Base-by-base conservation (phyloP, 2,797 vertebrate species). In the Poeciliopsis infans region DNA sequence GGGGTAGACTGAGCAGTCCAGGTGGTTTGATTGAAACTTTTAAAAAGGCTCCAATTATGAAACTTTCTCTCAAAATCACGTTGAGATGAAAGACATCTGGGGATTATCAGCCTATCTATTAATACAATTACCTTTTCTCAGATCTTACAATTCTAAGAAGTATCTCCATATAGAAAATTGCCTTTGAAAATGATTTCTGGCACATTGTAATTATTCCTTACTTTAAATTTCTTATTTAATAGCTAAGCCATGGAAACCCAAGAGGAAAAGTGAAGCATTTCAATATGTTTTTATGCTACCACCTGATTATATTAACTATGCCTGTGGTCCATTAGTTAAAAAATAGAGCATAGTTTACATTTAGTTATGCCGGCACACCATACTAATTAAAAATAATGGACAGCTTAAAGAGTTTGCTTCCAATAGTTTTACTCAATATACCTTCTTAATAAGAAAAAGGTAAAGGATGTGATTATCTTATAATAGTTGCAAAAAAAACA, bases 11-110 rank as follows among this genome's bases (percentile, higher is more conserved):
- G 47, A 51, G 6, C 15, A 39, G 33, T 12, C 31, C 31, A 25
- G 71, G 71, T 20, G n/a, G 45, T 13, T 51, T 39, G 72, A 73
- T 25, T 49, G 28, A 43, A 73, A 73, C 47, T 51, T 51, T 73
- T 36, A 51, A 53, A 51, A 36, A 49, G 12, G 18, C 36, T 2
- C 47, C 31, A 73, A 39, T 53, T 73, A 73, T 12, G 10, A 51
- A 36, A 23, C 20, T 51, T 53, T 53, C 46, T 33, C 53, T 53
- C 3, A 36, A 39, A 33, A 73, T 11, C 70, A 20, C 7, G 1
- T 39, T 39, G 49, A 53, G 11, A 51, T 36, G 51, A 36, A 53
- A 51, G 18, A 51, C 46, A 7, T 33, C 47, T 39, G 6, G 15
- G 20, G 33, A 43, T 25, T 73, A 31, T 39, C 7, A 51, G 31